phyloP scores from a whole-genome alignment of 2,797 vertebrate species.

The Sebastes glaucus region DNA sequence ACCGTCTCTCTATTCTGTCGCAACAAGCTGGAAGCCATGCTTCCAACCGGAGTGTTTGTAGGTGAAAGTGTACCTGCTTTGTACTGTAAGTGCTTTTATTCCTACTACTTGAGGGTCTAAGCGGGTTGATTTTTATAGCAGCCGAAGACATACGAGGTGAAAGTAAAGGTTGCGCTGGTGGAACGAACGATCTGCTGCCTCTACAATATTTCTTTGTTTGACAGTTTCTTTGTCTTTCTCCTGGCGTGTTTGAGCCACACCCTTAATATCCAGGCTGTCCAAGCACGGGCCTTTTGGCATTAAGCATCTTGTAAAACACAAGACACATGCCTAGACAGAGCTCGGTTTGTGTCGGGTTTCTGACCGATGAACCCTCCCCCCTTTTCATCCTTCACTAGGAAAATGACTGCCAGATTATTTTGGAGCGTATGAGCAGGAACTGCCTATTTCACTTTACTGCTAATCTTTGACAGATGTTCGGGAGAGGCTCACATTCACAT shows the following conservation, averaged over 20 bases:
- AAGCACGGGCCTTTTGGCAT: slow-evolving; percentile 34
- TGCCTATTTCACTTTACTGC: slow-evolving; percentile 84
- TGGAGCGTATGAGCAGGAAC: slow-evolving; percentile 84
- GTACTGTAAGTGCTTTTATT: slow-evolving; percentile 58
- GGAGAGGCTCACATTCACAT: slow-evolving; percentile 73
- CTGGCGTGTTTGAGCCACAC: slow-evolving; percentile 16
- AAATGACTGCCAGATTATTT: slow-evolving; percentile 87
- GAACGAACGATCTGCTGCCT: slow-evolving; percentile 4
- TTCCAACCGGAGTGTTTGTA: slow-evolving; percentile 50
- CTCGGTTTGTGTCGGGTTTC: slow-evolving; percentile 64
- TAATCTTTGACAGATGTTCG: slow-evolving; percentile 88
- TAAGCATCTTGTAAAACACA: slow-evolving; percentile 50
- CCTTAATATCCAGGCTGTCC: slow-evolving; percentile 13
- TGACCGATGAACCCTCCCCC: slow-evolving; percentile 73
- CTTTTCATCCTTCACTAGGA: slow-evolving; percentile 73
- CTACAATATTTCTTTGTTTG: slow-evolving; percentile 15
- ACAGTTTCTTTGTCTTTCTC: slow-evolving; percentile 1
- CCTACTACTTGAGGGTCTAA: slow-evolving; percentile 16
- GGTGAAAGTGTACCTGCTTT: slow-evolving; percentile 55
- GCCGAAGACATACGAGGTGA: slow-evolving; percentile 19
- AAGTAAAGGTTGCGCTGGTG: slow-evolving; percentile 27
- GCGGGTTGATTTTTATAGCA: slow-evolving; percentile 42
- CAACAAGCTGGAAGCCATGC: slow-evolving; percentile 40
- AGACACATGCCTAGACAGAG: slow-evolving; percentile 65
- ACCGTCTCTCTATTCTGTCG: slow-evolving; percentile 49